Percentiles rank a stretch among this genome's conserved stretches.
Conservation (phyloP, 1,140 invertebrate genomes). For the Meteorus sp. region DNA sequence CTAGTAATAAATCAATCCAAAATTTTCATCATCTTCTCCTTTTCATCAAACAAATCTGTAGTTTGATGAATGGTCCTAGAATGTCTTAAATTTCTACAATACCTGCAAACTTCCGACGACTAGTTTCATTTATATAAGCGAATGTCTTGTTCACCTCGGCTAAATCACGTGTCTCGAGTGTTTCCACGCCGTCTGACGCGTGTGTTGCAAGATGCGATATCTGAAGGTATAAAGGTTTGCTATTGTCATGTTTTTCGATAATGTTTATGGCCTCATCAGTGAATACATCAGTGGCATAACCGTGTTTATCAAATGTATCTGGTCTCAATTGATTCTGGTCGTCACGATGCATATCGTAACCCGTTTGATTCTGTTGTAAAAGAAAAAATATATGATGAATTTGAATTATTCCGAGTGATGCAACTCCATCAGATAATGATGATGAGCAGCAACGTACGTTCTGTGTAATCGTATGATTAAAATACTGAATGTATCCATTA, state of each 20-base stretch:
- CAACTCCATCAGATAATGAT: too few relatives aligned
- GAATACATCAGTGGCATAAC: conserved; percentile 65
- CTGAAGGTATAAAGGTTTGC: conserved; percentile 64
- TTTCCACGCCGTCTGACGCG: conserved; percentile 49
- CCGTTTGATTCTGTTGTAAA: conserved; percentile 49
- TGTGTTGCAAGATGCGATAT: conserved; percentile 66
- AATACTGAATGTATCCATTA: conserved; percentile 65
- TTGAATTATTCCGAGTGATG: too few relatives aligned
- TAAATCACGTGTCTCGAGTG: conserved; percentile 62
- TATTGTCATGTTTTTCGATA: conserved; percentile 58
- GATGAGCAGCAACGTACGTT: too few relatives aligned
- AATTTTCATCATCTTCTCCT: background rate
- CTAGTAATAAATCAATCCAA: conserved; percentile 42
- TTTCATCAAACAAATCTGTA: too few relatives aligned
- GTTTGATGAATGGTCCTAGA: too few relatives aligned
- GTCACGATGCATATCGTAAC: conserved; percentile 60
- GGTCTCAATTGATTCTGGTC: conserved; percentile 38
- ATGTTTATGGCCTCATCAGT: conserved; percentile 61
- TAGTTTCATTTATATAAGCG: conserved; percentile 60
- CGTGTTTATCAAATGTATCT: conserved; percentile 49
- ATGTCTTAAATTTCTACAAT: background rate
- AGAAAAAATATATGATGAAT: too few relatives aligned
- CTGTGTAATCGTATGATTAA: conserved; percentile 52
- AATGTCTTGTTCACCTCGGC: conserved; percentile 61
- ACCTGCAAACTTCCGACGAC: conserved; percentile 64